These are phyloP conservation scores for Mustelus asterias DNA, from an alignment of 2,113 vertebrate species.

Conservation along the genomic window DNA sequence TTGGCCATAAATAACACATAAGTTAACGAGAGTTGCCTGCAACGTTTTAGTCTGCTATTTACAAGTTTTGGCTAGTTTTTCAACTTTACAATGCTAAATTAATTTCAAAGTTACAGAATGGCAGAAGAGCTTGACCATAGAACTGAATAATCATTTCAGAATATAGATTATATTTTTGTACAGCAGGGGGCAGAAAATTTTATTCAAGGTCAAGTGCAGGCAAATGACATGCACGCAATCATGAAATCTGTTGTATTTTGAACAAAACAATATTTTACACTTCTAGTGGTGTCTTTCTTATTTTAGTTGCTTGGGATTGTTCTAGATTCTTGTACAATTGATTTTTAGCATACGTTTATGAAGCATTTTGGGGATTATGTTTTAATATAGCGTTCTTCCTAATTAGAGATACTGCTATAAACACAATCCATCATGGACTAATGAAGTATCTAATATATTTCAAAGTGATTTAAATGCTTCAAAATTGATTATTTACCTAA, in stretches of 20 bases:
- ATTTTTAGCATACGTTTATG: background rate
- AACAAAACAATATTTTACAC: background rate
- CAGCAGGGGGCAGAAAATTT: slow-evolving; percentile 18
- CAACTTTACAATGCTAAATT: background rate
- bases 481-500: background rate
- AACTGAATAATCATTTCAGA: background rate
- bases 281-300: background rate
- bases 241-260: background rate
- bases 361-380: background rate
- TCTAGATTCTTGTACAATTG: background rate
- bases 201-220: background rate
- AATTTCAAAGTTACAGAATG: background rate
- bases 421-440: background rate
- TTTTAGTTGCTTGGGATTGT: background rate
- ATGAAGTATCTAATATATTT: background rate
- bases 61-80: background rate
- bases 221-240: background rate
- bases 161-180: background rate
- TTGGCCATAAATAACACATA: background rate
- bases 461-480: background rate
- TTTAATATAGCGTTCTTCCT: background rate
- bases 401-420: background rate
- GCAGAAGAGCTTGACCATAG: background rate
- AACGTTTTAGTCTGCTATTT: background rate
- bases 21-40: background rate